These are phyloP conservation scores for Asbolus verrucosus DNA, from an alignment of 1,140 invertebrate genomes.

Conservation along the genomic window DNA sequence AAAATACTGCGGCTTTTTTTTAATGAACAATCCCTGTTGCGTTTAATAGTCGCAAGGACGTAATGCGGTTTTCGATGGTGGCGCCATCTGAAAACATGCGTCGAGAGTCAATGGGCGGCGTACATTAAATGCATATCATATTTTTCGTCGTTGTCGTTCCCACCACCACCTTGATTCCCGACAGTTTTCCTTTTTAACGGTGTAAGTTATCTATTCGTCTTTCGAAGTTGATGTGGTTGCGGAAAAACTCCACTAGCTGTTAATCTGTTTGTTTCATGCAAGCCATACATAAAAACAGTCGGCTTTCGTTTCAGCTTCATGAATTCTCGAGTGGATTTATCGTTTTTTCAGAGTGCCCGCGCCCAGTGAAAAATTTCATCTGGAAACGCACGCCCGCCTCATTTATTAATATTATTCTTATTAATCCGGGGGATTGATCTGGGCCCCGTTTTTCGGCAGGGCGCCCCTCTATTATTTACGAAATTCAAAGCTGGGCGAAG, in stretches of 20 bases:
- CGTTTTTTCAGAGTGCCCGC: too few species aligned
- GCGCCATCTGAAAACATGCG: not conserved
- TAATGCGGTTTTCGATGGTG: not conserved
- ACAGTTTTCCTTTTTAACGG: conserved; percentile 18
- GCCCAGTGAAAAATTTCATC: too few species aligned
- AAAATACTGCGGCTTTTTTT: conserved; percentile 9
- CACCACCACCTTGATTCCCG: conserved; percentile 15
- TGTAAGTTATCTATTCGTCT: conserved; percentile 22
- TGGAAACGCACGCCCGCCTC: too few species aligned
- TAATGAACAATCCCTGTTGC: not conserved
- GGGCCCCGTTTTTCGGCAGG: too few species aligned
- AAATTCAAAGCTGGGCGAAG: not conserved
- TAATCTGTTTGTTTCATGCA: too few species aligned
- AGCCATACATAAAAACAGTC: too few species aligned
- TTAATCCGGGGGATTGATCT: too few species aligned
- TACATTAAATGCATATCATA: too few species aligned
- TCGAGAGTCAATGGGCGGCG: not conserved
- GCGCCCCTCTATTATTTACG: conserved; percentile 2
- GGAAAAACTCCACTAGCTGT: conserved; percentile 1
- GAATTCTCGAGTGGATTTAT: not conserved
- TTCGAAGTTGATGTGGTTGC: conserved; percentile 5
- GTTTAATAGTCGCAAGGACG: conserved; percentile 1
- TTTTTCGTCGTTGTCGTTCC: too few species aligned
- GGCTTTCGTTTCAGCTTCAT: too few species aligned
- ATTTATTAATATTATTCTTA: too few species aligned